These are phyloP conservation scores for Limanda limanda DNA, from an alignment of 2,113 vertebrate genomes.

Conservation along the genomic window DNA sequence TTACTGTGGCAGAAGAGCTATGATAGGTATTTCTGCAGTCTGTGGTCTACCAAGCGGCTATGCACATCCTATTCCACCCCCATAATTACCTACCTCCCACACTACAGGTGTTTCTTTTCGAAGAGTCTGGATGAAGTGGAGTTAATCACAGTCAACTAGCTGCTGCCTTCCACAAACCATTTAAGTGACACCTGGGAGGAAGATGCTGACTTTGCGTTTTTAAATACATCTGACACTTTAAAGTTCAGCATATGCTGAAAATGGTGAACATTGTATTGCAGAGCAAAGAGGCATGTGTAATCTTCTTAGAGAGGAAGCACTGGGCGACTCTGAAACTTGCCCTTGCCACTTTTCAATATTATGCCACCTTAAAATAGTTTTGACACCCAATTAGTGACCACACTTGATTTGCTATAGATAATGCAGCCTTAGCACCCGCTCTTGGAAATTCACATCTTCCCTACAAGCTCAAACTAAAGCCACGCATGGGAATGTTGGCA, in stretches of 20 bases:
- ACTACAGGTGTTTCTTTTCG: conserved; percentile 34
- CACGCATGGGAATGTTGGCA: too few relatives aligned
- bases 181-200: background rate
- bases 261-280: background rate
- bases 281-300: conserved; percentile 9
- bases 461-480: too few relatives aligned
- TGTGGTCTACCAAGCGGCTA: background rate
- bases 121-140: conserved; percentile 2
- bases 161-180: background rate
- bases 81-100: conserved; percentile 19
- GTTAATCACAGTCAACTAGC: conserved; percentile 11
- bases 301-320: conserved; percentile 18
- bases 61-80: background rate
- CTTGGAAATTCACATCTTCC: too few relatives aligned
- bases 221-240: background rate
- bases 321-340: background rate
- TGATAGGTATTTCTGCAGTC: conserved; percentile 29
- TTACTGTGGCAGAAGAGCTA: conserved; percentile 28
- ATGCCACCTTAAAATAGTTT: too few relatives aligned
- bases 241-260: background rate
- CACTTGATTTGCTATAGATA: too few relatives aligned
- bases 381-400: too few relatives aligned
- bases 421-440: too few relatives aligned
- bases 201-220: background rate
- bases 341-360: too few relatives aligned